Conservation (phyloP, 2,888 invertebrate species). For the Malthinus seriepunctatus region DNA sequence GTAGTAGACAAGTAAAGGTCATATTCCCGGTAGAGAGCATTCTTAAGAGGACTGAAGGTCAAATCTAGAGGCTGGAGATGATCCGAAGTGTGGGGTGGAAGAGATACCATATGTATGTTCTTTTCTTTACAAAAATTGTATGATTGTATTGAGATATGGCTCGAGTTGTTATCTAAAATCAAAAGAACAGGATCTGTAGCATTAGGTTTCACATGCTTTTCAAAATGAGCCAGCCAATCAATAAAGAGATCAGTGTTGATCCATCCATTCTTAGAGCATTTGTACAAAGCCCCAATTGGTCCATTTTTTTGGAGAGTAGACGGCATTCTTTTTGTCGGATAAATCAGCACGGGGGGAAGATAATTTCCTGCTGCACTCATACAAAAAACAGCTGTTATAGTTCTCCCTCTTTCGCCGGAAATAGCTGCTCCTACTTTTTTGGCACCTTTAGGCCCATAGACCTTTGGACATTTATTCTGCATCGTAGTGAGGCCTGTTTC, state of each 20-base stretch:
- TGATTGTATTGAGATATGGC: not conserved
- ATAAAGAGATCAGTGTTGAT: constrained; percentile 2
- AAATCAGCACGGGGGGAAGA: constrained; percentile 7
- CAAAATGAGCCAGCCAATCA: constrained; percentile 9
- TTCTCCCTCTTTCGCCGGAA: constrained; percentile 11
- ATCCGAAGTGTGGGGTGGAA: constrained; percentile 11
- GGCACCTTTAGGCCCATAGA: not conserved
- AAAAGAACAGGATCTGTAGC: constrained; percentile 13
- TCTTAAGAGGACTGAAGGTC: constrained; percentile 9
- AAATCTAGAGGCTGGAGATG: not conserved
- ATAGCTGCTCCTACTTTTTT: constrained; percentile 10
- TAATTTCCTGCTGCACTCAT: constrained; percentile 3
- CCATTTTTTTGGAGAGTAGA: constrained; percentile 19
- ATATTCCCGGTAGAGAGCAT: constrained; percentile 16
- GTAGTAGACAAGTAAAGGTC: constrained; percentile 22
- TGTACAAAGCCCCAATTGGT: constrained; percentile 15
- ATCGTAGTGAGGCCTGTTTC: constrained; percentile 3
- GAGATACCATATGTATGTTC: constrained; percentile 8
- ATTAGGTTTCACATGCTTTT: constrained; percentile 4
- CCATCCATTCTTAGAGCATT: constrained; percentile 22
- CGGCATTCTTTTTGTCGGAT: constrained; percentile 4
- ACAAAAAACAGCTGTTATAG: constrained; percentile 1
- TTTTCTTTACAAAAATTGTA: constrained; percentile 8
- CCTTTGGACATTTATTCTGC: not conserved
- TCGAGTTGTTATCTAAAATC: constrained; percentile 1